Base-by-base conservation (phyloP, 2,113 vertebrate genomes). In the Scortum barcoo region DNA sequence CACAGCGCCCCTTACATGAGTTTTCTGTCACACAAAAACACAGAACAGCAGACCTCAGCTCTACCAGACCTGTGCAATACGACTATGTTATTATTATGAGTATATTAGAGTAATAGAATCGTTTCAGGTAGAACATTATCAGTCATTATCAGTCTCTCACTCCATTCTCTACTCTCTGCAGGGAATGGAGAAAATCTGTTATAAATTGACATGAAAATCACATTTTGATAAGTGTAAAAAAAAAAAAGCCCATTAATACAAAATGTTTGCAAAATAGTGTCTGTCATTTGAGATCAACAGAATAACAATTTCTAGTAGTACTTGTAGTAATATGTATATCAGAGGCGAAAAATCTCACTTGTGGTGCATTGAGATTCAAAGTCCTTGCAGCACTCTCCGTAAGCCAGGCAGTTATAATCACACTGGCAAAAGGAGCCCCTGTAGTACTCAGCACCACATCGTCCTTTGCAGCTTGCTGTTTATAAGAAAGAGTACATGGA, bases 1-100 rank as follows among this genome's bases (percentile, higher is more conserved):
- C 97, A 91, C 98, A 99, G 10, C 97, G 96, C 33, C 98, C 98
- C 92, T 89, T 94, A 86, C 98, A 99, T 7, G 98, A 99, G 73
- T 81, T 57, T 6, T 92, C 97, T 99, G 93, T 81, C 46, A 71
- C 12, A 63, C 71, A 78, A 84, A 90, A 78, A 89, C 28, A 66
- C n/a, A 70, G 7, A 24, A 66, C n/a, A 70, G 7, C 48, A 69
- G 62, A 8, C 44, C 68, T 58, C 26, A 74, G 12, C 22, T 26
- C 12, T n/a, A 61, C 22, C 14, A 51, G 1, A n/a, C 14, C 0
- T 28, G 7, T 6, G 1, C 42, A 61, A 51, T 14, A n/a, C 28
- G 3, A 56, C 28, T 2, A 36, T n/a, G n/a, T n/a, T n/a, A n/a
- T n/a, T n/a, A n/a, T n/a, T n/a, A n/a, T n/a, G n/a, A n/a, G n/a